Base-by-base conservation (phyloP, 2,797 vertebrate species). In the Cyclura pinguis region DNA sequence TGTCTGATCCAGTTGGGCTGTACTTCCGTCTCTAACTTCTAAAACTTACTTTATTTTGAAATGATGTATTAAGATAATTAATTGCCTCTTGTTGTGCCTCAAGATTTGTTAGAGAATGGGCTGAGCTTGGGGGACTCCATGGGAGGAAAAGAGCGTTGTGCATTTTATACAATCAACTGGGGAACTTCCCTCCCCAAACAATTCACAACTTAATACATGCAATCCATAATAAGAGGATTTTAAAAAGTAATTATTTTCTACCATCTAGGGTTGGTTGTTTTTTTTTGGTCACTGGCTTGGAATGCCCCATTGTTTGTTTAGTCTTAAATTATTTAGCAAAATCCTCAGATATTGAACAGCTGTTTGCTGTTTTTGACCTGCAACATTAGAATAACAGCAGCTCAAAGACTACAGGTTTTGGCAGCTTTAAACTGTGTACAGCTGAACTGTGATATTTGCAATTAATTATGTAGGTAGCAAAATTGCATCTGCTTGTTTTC, bases 401-500 rank as follows among this genome's bases (percentile, higher is more conserved):
- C 94, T 90, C 87, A 95, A 96, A 96, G 87, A 86, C 89, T 92
- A 85, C 78, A 90, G 50, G 91, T 94, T 96, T 95, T 96, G 92
- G 89, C 94, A 95, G 92, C 93, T 94, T 80, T 93, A 94, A 89
- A 91, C 91, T 92, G 55, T 87, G 72, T 96, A 82, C 93, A 94
- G 87, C 72, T 94, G 84, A 95, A 92, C 89, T 95, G 73, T 93
- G 89, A 89, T 95, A 93, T 96, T 96, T 96, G 64, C 88, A 95
- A 94, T 93, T 95, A 94, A 89, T 90, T 96, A 89, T 92, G 88
- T 90, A 83, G 86, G 89, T 95, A 95, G 91, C 90, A 93, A 95
- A 96, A 95, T 94, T 87, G 69, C 77, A 81, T 95, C 92, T 96
- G 91, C 90, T 96, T 95, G 9, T 95, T 96, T 97, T 96, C 2